phyloP scores from a whole-genome alignment of 2,113 vertebrate species.

The Haemorhous mexicanus region DNA sequence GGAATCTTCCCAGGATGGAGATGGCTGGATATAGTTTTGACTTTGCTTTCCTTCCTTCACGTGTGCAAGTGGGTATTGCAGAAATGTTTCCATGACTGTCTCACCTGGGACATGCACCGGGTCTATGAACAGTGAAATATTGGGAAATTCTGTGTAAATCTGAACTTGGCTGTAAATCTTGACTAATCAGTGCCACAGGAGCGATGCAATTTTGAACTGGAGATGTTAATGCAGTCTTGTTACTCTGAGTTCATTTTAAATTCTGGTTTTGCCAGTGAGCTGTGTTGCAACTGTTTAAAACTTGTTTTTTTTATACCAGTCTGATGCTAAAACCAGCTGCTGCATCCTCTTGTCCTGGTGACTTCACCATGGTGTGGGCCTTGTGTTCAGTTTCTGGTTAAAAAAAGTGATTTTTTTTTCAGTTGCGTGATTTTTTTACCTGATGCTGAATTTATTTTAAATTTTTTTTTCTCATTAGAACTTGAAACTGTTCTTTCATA shows the following conservation, averaged over 20 bases:
- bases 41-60: neutral
- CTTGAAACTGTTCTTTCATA: constrained; percentile 57
- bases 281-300: constrained; percentile 1
- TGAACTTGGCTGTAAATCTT: neutral
- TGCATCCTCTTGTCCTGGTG: neutral
- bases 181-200: neutral
- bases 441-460: constrained; percentile 53
- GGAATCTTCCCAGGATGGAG: neutral
- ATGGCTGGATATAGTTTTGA: neutral
- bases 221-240: neutral
- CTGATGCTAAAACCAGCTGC: constrained; percentile 19
- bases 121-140: accelerated
- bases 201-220: neutral
- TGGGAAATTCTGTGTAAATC: neutral
- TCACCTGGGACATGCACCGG: neutral
- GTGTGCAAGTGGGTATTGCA: accelerated
- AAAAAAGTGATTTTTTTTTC: neutral
- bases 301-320: neutral
- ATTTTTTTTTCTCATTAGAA: constrained; percentile 34
- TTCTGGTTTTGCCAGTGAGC: neutral
- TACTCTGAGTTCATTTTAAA: neutral
- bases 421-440: constrained; percentile 14
- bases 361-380: neutral
- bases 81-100: neutral
- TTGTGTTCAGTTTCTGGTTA: neutral